Base-by-base conservation (phyloP, 2,797 vertebrate species). In the Falco rusticolus region DNA sequence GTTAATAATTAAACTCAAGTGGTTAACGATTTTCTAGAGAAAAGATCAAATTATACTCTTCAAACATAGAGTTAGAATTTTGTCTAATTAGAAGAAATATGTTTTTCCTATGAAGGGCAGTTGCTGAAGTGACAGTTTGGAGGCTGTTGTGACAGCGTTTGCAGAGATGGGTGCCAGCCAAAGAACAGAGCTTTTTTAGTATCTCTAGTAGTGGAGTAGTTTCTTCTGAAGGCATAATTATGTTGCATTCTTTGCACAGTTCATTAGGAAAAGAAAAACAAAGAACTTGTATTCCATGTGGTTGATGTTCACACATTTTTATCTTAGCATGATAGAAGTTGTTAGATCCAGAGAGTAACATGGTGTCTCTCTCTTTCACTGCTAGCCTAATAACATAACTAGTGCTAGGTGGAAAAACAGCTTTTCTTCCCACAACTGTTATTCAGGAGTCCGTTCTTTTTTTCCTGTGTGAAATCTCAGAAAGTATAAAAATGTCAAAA, bases 11-110 rank as follows among this genome's bases (percentile, higher is more conserved):
- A 84, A 92, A 74, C 75, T 92, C 70, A 75, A 96, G 94, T 92
- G 78, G 63, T 87, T 96, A 94, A 94, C 92, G 88, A 90, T 75
- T 90, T 95, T 95, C 77, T 85, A 93, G 69, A 90, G 77, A 95
- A 93, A 96, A 87, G 81, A 95, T 85, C 61, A 87, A 95, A 96
- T 96, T 94, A 95, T 14, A 28, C 78, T 92, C 86, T 90, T 93
- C 57, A 87, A 95, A 89, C 41, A 51, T 1, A 6, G 86, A 94
- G 75, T 79, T 94, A 87, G 90, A 93, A 91, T 95, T 97, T 91
- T 77, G 75, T 43, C 93, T 96, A 93, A 97, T 96, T 95, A 92
- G 93, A 92, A 95, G 86, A 95, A 94, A 95, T 93, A 89, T 89
- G 88, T 94, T 96, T 95, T 95, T 94, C 85, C 78, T 9, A 0